phyloP scores from a whole-genome alignment of 1,140 invertebrate genomes.

The Scaptomyza pallida region DNA sequence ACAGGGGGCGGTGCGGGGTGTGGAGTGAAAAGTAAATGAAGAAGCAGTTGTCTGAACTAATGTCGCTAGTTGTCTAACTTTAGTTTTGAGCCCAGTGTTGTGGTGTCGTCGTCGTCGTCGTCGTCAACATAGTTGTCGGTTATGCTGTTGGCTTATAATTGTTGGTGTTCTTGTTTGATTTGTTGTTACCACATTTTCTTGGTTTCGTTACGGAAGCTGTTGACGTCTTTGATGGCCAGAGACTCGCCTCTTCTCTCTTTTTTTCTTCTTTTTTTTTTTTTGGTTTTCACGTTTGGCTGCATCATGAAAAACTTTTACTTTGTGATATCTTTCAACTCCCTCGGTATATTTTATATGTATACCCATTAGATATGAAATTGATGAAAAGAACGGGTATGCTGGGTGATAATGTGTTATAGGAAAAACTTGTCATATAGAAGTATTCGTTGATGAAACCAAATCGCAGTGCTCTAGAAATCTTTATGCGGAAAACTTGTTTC shows the following conservation, averaged over 20 bases:
- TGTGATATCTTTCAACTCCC: constrained; percentile 27
- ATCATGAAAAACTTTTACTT: constrained; percentile 54
- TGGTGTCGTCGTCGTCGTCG: constrained; percentile 1
- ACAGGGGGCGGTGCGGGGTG: not conserved
- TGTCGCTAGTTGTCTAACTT: constrained; percentile 3
- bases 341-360: constrained; percentile 13
- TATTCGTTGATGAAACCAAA: too few species aligned
- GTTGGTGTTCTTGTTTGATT: constrained; percentile 51
- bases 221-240: constrained; percentile 25
- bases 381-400: not conserved
- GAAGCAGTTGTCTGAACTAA: constrained; percentile 13
- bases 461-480: too few species aligned
- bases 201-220: constrained; percentile 47
- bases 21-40: not conserved
- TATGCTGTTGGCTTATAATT: constrained; percentile 35
- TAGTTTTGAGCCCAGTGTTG: not conserved
- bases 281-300: constrained; percentile 40
- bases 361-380: not conserved
- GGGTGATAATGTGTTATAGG: too few species aligned
- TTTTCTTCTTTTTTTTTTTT: constrained; percentile 25
- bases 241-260: constrained; percentile 3
- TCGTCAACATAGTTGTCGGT: constrained; percentile 28
- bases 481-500: too few species aligned
- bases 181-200: constrained; percentile 52
- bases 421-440: too few species aligned